These are phyloP conservation scores for Oopsacas minuta DNA, from an alignment of 37 sponge, comb jelly and placozoan species.

Conservation along the genomic window DNA sequence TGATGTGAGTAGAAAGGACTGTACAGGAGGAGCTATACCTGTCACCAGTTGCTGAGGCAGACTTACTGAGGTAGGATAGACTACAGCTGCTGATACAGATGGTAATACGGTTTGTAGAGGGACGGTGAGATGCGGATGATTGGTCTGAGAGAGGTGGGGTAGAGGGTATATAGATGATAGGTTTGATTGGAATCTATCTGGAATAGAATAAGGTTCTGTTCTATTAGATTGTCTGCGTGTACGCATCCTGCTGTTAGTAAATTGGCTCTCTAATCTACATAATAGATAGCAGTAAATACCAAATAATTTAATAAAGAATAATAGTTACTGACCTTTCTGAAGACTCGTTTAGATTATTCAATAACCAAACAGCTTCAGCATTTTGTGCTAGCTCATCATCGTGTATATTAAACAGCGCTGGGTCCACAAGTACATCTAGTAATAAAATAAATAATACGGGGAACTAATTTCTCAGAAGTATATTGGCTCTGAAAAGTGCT, in stretches of 20 bases:
- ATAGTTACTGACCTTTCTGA: neutral
- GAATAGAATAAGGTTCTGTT: neutral
- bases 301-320: neutral
- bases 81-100: neutral
- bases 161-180: neutral
- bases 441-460: neutral
- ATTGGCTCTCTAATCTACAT: neutral
- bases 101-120: neutral
- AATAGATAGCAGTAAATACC: neutral
- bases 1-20: neutral
- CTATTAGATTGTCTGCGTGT: neutral
- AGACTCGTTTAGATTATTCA: slow-evolving; percentile 7
- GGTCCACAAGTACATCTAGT: neutral
- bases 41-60: neutral
- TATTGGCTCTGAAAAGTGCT: too few species aligned
- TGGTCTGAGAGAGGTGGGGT: neutral
- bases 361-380: neutral
- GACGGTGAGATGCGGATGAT: neutral
- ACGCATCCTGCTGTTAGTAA: neutral
- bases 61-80: neutral
- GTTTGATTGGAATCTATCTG: neutral
- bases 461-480: too few species aligned
- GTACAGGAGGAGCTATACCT: neutral
- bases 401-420: neutral
- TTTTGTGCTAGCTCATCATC: slow-evolving; percentile 14